Evolutionary conservation across 2,888 invertebrate species (phyloP), one percentile per base, ranked within the genome.

Genomic region (Alloplasta piceator): DNA sequence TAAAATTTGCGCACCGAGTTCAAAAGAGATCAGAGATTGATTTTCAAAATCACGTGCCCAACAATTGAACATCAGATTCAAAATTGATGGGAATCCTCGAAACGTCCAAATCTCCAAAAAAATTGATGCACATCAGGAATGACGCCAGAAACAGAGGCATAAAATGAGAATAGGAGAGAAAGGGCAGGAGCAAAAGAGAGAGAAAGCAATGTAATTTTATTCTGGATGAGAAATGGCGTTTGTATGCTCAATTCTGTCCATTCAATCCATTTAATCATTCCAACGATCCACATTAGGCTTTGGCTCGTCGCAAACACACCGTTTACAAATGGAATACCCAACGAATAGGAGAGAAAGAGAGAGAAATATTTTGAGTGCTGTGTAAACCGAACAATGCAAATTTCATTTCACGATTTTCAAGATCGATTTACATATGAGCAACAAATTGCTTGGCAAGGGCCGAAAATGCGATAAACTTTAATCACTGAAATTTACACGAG

Each of bases 391-490:
- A 26, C 38, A 9, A 60, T 41, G 43, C 46, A 46, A 41, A 55
- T 72, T 63, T 12, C n/a, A 38, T 46, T 52, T 61, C 43, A 12
- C 38, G 46, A 67, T 61, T 63, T 60, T 73, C 67, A 56, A 41
- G 56, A 73, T 73, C 48, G 52, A 63, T 72, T 67, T 55, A 43
- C 72, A 61, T 67, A 41, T 61, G 68, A 74, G 41, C 48, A 50
- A 64, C 52, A 46, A 67, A 52, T 12, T n/a, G 43, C 36, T 41
- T 67, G 50, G 7, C 4, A 16, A 10, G 10, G 48, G 36, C 12
- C 41, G 39, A 38, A 26, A 6, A 50, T 50, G 50, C 52, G 52
- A 58, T 50, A 16, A 41, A 58, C 26, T 26, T 12, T 43, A 0
- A 4, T 41, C 58, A 39, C 41, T 60, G 7, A 26, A 26, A 26